A percentile compares a stretch with the other conserved stretches of the same genome.
These are phyloP conservation scores for Lepisosteus osseus DNA, from an alignment of 2,113 vertebrate species.

Conservation along the genomic window DNA sequence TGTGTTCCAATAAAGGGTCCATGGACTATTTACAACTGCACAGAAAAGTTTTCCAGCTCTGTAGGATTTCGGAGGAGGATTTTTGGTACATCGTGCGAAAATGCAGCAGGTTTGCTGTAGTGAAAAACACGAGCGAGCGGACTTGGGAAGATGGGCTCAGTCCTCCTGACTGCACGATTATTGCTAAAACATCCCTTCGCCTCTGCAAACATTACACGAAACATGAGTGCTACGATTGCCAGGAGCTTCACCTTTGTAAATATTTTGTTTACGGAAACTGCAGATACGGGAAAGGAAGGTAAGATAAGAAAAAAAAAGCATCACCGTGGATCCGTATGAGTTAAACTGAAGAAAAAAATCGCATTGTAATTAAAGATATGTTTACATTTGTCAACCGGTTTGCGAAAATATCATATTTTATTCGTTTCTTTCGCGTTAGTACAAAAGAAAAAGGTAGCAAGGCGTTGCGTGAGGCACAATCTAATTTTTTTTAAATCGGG, in stretches of 20 bases:
- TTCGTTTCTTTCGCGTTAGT: too few species aligned
- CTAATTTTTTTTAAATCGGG: too few species aligned
- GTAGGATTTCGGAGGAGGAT: slow-evolving; percentile 31
- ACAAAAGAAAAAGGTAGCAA: too few species aligned
- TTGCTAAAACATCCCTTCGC: slow-evolving; percentile 55
- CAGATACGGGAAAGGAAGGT: slow-evolving; percentile 60
- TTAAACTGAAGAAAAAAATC: too few species aligned
- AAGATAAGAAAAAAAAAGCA: slow-evolving; percentile 15
- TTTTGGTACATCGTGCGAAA: slow-evolving; percentile 42
- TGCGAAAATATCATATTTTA: too few species aligned
- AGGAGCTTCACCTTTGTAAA: slow-evolving; percentile 59
- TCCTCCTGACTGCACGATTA: slow-evolving; percentile 32
- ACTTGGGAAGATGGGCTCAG: slow-evolving; percentile 10
- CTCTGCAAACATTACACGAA: slow-evolving; percentile 49
- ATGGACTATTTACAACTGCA: slow-evolving; percentile 45
- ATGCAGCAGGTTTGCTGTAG: slow-evolving; percentile 48
- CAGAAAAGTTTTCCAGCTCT: slow-evolving; percentile 36
- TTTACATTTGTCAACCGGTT: too few species aligned
- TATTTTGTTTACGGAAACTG: slow-evolving; percentile 62
- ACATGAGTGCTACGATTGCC: slow-evolving; percentile 41
- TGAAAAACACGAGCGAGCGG: slow-evolving; percentile 18
- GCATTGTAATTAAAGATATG: too few species aligned
- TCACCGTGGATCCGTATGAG: too few species aligned
- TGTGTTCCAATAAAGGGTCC: slow-evolving; percentile 48
- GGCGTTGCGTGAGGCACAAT: too few species aligned